Percentiles rank a stretch among this genome's conserved stretches.
Conservation (phyloP, 2,888 invertebrate species). For the Eurois occulta region DNA sequence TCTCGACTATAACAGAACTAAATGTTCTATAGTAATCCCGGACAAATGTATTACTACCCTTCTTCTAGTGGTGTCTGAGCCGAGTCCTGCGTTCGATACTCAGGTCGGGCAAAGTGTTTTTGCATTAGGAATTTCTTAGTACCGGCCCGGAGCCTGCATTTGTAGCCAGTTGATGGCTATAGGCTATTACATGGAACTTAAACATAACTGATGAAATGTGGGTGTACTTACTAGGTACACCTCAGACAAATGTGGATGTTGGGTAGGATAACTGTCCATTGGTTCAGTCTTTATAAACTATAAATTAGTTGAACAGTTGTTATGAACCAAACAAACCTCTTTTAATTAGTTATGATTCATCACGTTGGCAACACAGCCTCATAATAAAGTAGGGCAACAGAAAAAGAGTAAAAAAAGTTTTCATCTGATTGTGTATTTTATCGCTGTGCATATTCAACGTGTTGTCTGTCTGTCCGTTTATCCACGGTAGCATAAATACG, state of each 20-base stretch:
- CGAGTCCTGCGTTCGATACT: neutral
- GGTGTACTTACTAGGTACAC: neutral
- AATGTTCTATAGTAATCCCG: neutral
- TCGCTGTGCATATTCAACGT: slow-evolving; percentile 81
- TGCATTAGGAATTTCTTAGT: neutral
- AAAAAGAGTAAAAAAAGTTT: slow-evolving; percentile 58
- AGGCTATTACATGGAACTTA: neutral
- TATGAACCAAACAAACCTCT: slow-evolving; percentile 13
- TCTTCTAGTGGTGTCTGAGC: neutral
- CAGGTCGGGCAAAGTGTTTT: neutral
- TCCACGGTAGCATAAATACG: slow-evolving; percentile 86
- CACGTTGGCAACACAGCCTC: slow-evolving; percentile 51
- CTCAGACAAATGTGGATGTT: neutral
- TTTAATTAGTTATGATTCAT: slow-evolving; percentile 60
- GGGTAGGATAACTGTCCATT: neutral
- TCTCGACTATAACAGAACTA: neutral
- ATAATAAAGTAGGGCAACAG: slow-evolving; percentile 51
- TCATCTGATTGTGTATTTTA: slow-evolving; percentile 77
- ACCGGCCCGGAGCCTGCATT: neutral
- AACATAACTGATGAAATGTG: neutral
- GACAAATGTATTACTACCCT: neutral
- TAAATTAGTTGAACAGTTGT: neutral
- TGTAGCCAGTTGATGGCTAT: neutral
- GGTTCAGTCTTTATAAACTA: no score
- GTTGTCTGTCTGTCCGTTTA: slow-evolving; percentile 83